Evolutionary conservation across 2,888 invertebrate species (phyloP), one percentile per base, ranked within the genome.

Genomic region (Epistrophella euchroma): DNA sequence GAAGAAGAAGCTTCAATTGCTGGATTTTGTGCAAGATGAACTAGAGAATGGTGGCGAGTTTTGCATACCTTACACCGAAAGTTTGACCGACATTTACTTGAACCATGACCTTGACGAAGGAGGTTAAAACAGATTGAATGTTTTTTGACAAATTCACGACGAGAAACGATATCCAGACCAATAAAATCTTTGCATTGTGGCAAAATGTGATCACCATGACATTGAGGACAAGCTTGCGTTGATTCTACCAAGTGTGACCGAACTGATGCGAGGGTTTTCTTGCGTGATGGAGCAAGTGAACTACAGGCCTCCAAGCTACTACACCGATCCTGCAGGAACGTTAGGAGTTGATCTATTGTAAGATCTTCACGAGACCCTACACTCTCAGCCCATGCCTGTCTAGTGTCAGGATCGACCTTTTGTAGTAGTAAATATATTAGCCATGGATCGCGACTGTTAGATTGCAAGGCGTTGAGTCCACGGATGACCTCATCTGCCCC

Each of bases 391-490:
- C 58, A 60, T 2, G 13, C 58, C 6, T 60, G 58, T 15, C 58
- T 19, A 37, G 35, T 40, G 6, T 45, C 64, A 50, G n/a, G 32
- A 11, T 84, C 37, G 72, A 71, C 17, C 71, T 83, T 73, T 32
- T 71, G 50, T n/a, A 77, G 56, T 17, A 78, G 52, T 11, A 75
- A 13, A 35, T 81, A 52, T 5, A 77, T 86, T 11, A 77, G 64
- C 77, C 86, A 85, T 2, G 81, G 81, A 68, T 86, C 74, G 1
- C 77, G 47, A 70, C 74, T 73, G 17, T 81, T 74, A 13, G 73
- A 45, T 11, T 81, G 28, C 1, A 74, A n/a, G 75, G 75, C 78
- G 37, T 79, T 22, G 2, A 79, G 17, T 15, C 35, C 56, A 5
- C 58, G 19, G 4, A 58, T 28, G 55, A 55, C 32, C 9, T 25